These are phyloP conservation scores for Blomia tropicalis DNA, from an alignment of 2,888 invertebrate genomes.

Conservation along the genomic window DNA sequence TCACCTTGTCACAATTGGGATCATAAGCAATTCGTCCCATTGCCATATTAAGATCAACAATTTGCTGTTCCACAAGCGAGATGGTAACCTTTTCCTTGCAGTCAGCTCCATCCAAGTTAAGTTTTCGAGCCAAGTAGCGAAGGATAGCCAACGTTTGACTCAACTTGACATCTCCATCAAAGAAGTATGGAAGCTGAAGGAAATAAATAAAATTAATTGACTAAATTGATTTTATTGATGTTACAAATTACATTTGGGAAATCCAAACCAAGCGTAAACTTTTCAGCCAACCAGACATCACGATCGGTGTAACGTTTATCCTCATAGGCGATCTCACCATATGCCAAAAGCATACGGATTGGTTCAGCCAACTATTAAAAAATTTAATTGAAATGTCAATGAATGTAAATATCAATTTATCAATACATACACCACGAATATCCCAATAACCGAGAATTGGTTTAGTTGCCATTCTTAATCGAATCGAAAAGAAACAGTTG, in stretches of 20 bases:
- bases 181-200: slow-evolving; percentile 33
- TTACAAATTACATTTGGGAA: slow-evolving; percentile 8
- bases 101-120: slow-evolving; percentile 36
- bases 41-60: slow-evolving; percentile 36
- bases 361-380: slow-evolving; percentile 1
- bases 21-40: slow-evolving; percentile 36
- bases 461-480: not conserved
- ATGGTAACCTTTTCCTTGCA: slow-evolving; percentile 35
- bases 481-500: too few species aligned
- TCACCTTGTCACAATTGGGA: slow-evolving; percentile 35
- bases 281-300: slow-evolving; percentile 26
- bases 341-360: slow-evolving; percentile 13
- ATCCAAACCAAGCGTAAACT: slow-evolving; percentile 32
- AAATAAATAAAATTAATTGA: not conserved
- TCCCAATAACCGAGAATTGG: slow-evolving; percentile 19
- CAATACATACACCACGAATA: slow-evolving; percentile 1
- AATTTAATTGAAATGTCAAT: not conserved
- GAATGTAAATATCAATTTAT: not conserved
- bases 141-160: slow-evolving; percentile 36
- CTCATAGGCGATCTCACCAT: not conserved
- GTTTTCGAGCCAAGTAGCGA: slow-evolving; percentile 36
- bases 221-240: not conserved
- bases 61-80: slow-evolving; percentile 36
- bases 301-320: slow-evolving; percentile 1
- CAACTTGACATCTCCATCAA: slow-evolving; percentile 35